Evolutionary conservation across 1,140 invertebrate genomes (phyloP).

Genomic region (Bicyclus anynana): DNA sequence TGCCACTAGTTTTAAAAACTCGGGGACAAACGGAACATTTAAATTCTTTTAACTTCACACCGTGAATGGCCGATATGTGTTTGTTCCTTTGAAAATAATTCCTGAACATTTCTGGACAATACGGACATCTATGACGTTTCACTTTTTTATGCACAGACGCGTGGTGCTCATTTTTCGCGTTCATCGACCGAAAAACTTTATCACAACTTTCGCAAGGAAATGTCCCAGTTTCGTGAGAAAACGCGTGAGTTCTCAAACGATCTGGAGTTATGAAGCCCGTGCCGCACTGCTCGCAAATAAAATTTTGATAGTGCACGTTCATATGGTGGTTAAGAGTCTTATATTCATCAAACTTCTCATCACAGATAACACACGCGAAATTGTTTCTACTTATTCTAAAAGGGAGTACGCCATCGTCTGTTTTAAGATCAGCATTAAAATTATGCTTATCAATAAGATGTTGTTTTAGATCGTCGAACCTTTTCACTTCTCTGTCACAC

Average conservation of each 20-base stretch:
- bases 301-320: conserved; percentile 74
- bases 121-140: conserved; percentile 58
- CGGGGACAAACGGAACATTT: conserved; percentile 59
- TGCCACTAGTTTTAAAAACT: conserved; percentile 61
- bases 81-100: conserved; percentile 70
- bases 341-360: conserved; percentile 61
- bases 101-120: conserved; percentile 56
- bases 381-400: conserved; percentile 51
- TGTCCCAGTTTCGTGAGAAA: conserved; percentile 62
- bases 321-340: conserved; percentile 69
- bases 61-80: conserved; percentile 55
- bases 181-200: conserved; percentile 63
- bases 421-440: conserved; percentile 44
- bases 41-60: conserved; percentile 63
- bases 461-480: conserved; percentile 37
- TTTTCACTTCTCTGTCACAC: conserved; percentile 36
- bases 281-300: conserved; percentile 88
- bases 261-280: conserved; percentile 80
- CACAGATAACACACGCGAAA: conserved; percentile 62
- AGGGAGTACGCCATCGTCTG: conserved; percentile 49
- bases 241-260: conserved; percentile 58
- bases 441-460: conserved; percentile 49
- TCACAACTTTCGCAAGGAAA: conserved; percentile 68
- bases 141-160: conserved; percentile 58
- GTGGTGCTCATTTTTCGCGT: conserved; percentile 58